Percentiles rank a stretch among this genome's conserved stretches.
Evolutionary conservation across 2,797 vertebrate genomes (phyloP).

Genomic region (Arnoldichthys spilopterus): DNA sequence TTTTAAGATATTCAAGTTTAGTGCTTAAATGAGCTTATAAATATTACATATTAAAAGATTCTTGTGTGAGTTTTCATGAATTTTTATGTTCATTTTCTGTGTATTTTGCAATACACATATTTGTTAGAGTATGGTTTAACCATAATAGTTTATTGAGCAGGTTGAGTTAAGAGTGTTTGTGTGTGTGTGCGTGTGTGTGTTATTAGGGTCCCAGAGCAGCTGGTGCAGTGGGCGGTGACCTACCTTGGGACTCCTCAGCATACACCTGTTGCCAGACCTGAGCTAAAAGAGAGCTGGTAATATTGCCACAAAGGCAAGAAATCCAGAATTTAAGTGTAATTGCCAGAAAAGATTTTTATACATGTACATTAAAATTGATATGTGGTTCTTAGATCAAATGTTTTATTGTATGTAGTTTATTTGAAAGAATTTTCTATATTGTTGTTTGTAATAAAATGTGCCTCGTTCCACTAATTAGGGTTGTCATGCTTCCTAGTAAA

Average conservation of each 20-base stretch:
- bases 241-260: constrained; percentile 59
- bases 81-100: too few relatives aligned
- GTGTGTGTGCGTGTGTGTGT: constrained; percentile 35
- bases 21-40: too few relatives aligned
- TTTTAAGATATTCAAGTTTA: too few relatives aligned
- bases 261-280: constrained; percentile 21
- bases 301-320: constrained; percentile 8
- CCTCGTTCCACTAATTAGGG: background rate
- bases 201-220: constrained; percentile 43
- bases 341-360: background rate
- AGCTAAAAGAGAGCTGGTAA: constrained; percentile 6
- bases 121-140: too few relatives aligned
- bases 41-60: too few relatives aligned
- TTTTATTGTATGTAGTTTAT: constrained; percentile 1
- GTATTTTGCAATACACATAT: too few relatives aligned
- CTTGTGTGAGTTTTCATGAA: too few relatives aligned
- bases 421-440: constrained; percentile 1
- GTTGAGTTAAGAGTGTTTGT: constrained; percentile 10
- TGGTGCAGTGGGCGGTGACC: constrained; percentile 51
- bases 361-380: constrained; percentile 11
- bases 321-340: background rate
- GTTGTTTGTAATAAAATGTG: background rate
- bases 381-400: background rate
- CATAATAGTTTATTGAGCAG: too few relatives aligned
- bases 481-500: background rate